phyloP scores from a whole-genome alignment of 92 coral and sea anemone genomes.

The Epizoanthus ramosus region DNA sequence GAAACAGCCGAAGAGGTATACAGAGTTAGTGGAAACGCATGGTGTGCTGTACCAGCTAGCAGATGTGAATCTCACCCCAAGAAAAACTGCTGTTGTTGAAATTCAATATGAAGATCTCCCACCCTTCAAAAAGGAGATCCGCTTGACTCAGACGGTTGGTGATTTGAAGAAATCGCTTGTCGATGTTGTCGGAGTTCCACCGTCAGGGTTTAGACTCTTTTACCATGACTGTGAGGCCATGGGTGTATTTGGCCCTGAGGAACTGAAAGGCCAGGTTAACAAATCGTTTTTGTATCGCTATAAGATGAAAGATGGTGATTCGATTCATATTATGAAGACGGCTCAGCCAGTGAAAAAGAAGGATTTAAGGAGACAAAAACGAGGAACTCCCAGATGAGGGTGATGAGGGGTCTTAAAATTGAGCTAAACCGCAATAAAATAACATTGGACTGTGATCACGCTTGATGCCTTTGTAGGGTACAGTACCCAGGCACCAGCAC shows the following conservation, averaged over 20 bases:
- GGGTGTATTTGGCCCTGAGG: constrained; percentile 53
- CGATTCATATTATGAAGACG: constrained; percentile 63
- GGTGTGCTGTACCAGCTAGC: constrained; percentile 82
- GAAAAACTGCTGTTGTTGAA: constrained; percentile 57
- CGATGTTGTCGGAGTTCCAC: constrained; percentile 72
- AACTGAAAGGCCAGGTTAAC: constrained; percentile 51
- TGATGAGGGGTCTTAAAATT: no score
- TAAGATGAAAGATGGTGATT: constrained; percentile 84
- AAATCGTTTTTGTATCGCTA: constrained; percentile 61
- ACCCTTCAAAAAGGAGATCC: constrained; percentile 59
- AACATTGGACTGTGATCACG: no score
- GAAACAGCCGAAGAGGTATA: constrained; percentile 71
- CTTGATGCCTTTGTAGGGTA: no score
- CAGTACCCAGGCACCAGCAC: no score
- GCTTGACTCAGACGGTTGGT: constrained; percentile 70
- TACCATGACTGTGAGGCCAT: constrained; percentile 57
- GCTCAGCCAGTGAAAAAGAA: neutral
- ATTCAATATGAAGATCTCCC: constrained; percentile 75
- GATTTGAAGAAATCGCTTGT: constrained; percentile 80
- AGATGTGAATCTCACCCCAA: constrained; percentile 77
- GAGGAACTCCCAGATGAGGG: no score
- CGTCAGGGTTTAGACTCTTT: constrained; percentile 58
- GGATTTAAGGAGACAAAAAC: no score
- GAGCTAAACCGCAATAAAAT: no score
- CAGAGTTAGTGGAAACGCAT: constrained; percentile 67